A percentile compares a stretch with the other conserved stretches of the same genome.
Evolutionary conservation across 1,140 invertebrate genomes (phyloP).

Genomic region (Drosophila punjabiensis): DNA sequence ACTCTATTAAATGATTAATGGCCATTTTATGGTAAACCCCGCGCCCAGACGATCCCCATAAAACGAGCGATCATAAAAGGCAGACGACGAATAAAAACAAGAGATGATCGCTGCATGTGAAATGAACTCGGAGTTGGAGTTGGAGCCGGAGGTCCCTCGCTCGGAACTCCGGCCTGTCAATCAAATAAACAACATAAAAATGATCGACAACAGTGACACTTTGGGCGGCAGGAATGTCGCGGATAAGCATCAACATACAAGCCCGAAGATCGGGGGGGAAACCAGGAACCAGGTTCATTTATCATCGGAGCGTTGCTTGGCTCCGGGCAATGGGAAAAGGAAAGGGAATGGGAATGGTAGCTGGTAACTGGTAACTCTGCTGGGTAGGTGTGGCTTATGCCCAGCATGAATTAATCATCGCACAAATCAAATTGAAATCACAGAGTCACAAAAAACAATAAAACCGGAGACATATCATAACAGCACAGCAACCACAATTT

Average conservation of each 20-base stretch:
- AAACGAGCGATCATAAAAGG: slow-evolving; percentile 67
- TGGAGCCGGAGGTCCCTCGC: slow-evolving; percentile 13
- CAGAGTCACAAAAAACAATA: slow-evolving; percentile 27
- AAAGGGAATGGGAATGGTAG: slow-evolving; percentile 8
- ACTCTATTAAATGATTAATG: slow-evolving; percentile 79
- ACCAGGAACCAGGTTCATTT: slow-evolving; percentile 57
- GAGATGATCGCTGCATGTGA: slow-evolving; percentile 56
- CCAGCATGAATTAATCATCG: slow-evolving; percentile 76
- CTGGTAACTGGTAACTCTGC: slow-evolving; percentile 2
- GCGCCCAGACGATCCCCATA: slow-evolving; percentile 43
- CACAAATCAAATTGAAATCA: slow-evolving; percentile 71
- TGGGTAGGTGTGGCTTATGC: slow-evolving; percentile 70
- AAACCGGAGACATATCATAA: slow-evolving; percentile 61
- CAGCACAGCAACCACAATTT: slow-evolving; percentile 56
- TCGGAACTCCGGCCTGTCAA: slow-evolving; percentile 63
- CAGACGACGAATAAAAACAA: slow-evolving; percentile 58
- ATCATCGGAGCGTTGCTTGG: slow-evolving; percentile 49
- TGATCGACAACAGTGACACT: slow-evolving; percentile 83
- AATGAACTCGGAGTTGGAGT: slow-evolving; percentile 44
- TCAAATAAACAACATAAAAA: slow-evolving; percentile 75
- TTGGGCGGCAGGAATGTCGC: slow-evolving; percentile 82
- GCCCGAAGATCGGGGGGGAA: slow-evolving; percentile 31
- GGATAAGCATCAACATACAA: slow-evolving; percentile 66
- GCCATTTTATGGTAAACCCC: slow-evolving; percentile 73
- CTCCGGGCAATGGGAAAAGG: slow-evolving; percentile 13